Base-by-base conservation (phyloP, 35 echinoderm and acorn worm genomes). In the Hemicentrotus pulcherrimus region DNA sequence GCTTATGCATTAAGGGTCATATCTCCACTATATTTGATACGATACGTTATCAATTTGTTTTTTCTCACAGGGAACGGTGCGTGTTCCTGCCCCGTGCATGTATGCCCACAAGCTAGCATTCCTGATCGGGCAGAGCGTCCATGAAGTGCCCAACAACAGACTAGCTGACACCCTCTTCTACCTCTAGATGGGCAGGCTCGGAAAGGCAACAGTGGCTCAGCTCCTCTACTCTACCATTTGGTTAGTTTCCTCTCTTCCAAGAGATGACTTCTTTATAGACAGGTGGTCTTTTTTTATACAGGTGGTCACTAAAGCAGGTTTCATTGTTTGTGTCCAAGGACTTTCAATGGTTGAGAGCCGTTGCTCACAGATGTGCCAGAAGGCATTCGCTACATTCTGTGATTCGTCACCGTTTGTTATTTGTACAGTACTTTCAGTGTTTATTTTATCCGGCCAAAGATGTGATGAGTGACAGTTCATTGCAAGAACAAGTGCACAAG, bases 91-190 rank as follows among this genome's bases (percentile, higher is more conserved):
- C 6, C 98, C 98, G 10, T 97, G 97, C 94, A 94, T 97, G 94
- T 99, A 99, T 48, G 98, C 98, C 12, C 98, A 99, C 97, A 99
- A 99, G 95, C 92, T 99, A 31, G 97, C 98, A 45, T 99, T 99
- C 97, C 85, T 99, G 55, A 94, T 99, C 6, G 98, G 98, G 16
- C 98, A 99, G 94, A 94, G 86, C 15, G 88, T 97, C 2, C 98
- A 99, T 88, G 91, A 97, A 46, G 6, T 45, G 13, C 98, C 96
- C 7, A 30, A 86, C 46, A 46, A 35, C 4, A 94, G 88, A 13
- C 95, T 99, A 0, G 87, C 97, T 9, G 95, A 99, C 86, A 95
- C 92, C n/a, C 97, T 99, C 32, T 99, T 92, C 96, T 99, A 96
- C 95, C 91, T 99, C 91, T 99, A 96, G 65, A 78, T 78, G 28